Conservation (phyloP, 2,888 invertebrate genomes). For the Ptilodon capucinus region DNA sequence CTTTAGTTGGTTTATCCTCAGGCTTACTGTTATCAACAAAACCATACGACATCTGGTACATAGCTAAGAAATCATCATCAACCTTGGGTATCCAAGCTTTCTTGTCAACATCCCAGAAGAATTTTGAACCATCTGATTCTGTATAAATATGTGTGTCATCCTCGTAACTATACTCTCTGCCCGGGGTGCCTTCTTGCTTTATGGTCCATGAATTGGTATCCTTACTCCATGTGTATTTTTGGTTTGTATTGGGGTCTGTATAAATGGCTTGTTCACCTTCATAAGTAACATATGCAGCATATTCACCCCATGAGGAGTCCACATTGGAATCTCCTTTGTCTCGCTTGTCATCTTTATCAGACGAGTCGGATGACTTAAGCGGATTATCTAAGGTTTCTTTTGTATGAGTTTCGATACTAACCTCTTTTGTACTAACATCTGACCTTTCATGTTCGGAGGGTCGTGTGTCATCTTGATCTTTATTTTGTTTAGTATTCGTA, state of each 20-base stretch:
- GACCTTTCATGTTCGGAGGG: constrained; percentile 2
- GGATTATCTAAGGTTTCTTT: not conserved
- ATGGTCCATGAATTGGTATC: constrained; percentile 77
- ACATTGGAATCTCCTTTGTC: constrained; percentile 7
- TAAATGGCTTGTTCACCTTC: constrained; percentile 88
- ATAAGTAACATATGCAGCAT: constrained; percentile 85
- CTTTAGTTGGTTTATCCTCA: constrained; percentile 52
- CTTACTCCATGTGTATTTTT: constrained; percentile 86
- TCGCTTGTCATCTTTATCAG: constrained; percentile 1
- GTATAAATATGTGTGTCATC: constrained; percentile 91
- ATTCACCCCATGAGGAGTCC: constrained; percentile 59
- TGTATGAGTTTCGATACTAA: constrained; percentile 1
- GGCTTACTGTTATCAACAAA: constrained; percentile 85
- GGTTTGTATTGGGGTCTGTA: constrained; percentile 87
- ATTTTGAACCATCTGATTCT: constrained; percentile 93
- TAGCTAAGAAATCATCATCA: constrained; percentile 97
- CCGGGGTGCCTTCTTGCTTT: constrained; percentile 56
- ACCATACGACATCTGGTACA: constrained; percentile 97
- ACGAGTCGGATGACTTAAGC: not conserved
- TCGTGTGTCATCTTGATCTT: not conserved
- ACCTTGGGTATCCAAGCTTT: constrained; percentile 98
- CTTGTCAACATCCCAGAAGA: constrained; percentile 95
- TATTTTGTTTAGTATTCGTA: constrained; percentile 2
- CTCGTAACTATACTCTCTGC: constrained; percentile 86
- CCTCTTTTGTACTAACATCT: constrained; percentile 3